phyloP scores from a whole-genome alignment of 2,888 invertebrate genomes.

The Scaptomyza caliginosa region DNA sequence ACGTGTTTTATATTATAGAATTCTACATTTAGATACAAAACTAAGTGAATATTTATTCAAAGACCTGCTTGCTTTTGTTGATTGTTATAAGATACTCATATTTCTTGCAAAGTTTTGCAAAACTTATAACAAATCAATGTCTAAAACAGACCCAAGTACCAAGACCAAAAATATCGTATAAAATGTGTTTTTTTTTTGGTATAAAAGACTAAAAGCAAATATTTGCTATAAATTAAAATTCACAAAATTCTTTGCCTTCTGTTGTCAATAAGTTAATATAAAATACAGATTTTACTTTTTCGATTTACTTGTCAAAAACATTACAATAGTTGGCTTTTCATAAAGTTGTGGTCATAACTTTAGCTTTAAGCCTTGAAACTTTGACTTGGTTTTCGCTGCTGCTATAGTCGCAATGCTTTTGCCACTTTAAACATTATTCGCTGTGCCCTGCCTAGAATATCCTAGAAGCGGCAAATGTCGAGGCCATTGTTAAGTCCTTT shows the following conservation, averaged over 20 bases:
- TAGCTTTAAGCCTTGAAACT: not conserved
- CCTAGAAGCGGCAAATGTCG: constrained; percentile 9
- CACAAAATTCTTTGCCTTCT: not conserved
- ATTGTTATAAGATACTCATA: no score
- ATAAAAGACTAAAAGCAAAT: not conserved
- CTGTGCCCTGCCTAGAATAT: constrained; percentile 42
- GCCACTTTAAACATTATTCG: constrained; percentile 25
- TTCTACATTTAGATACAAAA: no score
- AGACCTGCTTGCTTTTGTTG: no score
- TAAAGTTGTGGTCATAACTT: not conserved
- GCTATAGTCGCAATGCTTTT: not conserved
- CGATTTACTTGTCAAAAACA: not conserved
- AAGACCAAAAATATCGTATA: not conserved
- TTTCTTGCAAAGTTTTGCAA: not conserved
- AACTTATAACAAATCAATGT: not conserved
- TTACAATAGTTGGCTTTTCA: not conserved
- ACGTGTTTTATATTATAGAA: no score
- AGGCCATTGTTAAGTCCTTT: constrained; percentile 5
- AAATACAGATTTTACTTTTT: not conserved
- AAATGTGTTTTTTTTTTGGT: not conserved
- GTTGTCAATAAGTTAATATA: not conserved
- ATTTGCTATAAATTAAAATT: not conserved
- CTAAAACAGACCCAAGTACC: not conserved
- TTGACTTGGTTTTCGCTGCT: not conserved
- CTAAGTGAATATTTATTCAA: not conserved